Percentiles rank a stretch among this genome's conserved stretches.
Conservation (phyloP, 2,888 invertebrate genomes). For the Pseudolycoriella hygida region DNA sequence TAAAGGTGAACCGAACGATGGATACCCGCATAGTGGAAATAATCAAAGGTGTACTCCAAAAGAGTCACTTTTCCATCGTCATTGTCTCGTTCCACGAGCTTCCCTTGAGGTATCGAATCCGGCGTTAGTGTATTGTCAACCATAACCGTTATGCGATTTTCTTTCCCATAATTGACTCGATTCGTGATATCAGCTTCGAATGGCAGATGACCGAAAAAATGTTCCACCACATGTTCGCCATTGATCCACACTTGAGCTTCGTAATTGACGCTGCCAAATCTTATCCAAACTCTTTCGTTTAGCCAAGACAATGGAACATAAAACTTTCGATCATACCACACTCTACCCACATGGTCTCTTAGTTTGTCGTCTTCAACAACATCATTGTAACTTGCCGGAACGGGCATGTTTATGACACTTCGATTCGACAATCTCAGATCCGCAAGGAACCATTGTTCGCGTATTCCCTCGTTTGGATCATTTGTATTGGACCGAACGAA, state of each 20-base stretch:
- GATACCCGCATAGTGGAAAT: slow-evolving; percentile 97
- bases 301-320: slow-evolving; percentile 64
- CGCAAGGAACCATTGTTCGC: slow-evolving; percentile 56
- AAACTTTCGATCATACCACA: slow-evolving; percentile 90
- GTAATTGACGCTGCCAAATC: slow-evolving; percentile 89
- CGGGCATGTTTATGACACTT: slow-evolving; percentile 75
- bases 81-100: slow-evolving; percentile 36
- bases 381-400: slow-evolving; percentile 92
- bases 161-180: slow-evolving; percentile 42
- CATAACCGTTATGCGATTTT: slow-evolving; percentile 75
- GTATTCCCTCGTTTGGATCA: slow-evolving; percentile 54
- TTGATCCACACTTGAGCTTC: slow-evolving; percentile 91
- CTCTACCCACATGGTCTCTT: slow-evolving; percentile 86
- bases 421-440: slow-evolving; percentile 47
- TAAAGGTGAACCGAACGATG: slow-evolving; percentile 82
- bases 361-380: slow-evolving; percentile 61
- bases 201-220: slow-evolving; percentile 91
- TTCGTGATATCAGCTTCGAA: slow-evolving; percentile 74
- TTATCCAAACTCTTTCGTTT: slow-evolving; percentile 54
- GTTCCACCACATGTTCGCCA: slow-evolving; percentile 57
- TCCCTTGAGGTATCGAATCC: slow-evolving; percentile 84
- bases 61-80: slow-evolving; percentile 38
- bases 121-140: slow-evolving; percentile 83
- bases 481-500: slow-evolving; percentile 57
- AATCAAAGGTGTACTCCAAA: slow-evolving; percentile 82